Evolutionary conservation across 2,113 vertebrate genomes (phyloP).

Genomic region (Sylvilagus bachmani): DNA sequence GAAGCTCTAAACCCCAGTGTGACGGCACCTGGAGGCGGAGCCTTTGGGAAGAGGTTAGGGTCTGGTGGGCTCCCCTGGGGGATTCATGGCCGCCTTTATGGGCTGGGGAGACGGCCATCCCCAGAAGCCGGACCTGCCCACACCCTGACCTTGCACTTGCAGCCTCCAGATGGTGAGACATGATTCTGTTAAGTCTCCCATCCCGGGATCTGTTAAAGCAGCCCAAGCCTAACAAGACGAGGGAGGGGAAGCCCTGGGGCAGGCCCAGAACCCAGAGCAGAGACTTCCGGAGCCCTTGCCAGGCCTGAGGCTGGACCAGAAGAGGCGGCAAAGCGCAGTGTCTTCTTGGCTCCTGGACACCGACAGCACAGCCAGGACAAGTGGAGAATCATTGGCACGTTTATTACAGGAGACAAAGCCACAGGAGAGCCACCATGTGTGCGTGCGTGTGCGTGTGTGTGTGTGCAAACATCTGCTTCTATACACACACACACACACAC

Average conservation of each 20-base stretch:
- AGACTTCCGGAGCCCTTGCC: neutral
- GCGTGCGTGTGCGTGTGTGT: fast-evolving
- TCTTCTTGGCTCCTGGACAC: neutral
- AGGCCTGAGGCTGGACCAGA: neutral
- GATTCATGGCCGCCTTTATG: fast-evolving
- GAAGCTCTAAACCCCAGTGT: neutral
- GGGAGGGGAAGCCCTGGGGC: neutral
- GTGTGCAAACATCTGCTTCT: neutral
- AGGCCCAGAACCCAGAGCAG: neutral
- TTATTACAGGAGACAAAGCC: neutral
- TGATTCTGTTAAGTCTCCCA: fast-evolving
- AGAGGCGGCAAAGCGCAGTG: neutral
- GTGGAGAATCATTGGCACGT: neutral
- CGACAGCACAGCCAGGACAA: neutral
- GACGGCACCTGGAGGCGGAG: neutral
- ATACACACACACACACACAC: neutral
- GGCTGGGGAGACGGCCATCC: neutral
- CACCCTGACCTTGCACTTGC: neutral
- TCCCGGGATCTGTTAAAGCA: neutral
- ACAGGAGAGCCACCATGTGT: neutral
- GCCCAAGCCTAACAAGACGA: neutral
- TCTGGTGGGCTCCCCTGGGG: neutral
- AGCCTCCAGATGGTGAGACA: neutral
- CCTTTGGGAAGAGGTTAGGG: neutral
- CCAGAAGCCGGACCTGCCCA: too few species aligned